Evolutionary conservation across 2,888 invertebrate genomes (phyloP).

Genomic region (Drosophila prostipennis): DNA sequence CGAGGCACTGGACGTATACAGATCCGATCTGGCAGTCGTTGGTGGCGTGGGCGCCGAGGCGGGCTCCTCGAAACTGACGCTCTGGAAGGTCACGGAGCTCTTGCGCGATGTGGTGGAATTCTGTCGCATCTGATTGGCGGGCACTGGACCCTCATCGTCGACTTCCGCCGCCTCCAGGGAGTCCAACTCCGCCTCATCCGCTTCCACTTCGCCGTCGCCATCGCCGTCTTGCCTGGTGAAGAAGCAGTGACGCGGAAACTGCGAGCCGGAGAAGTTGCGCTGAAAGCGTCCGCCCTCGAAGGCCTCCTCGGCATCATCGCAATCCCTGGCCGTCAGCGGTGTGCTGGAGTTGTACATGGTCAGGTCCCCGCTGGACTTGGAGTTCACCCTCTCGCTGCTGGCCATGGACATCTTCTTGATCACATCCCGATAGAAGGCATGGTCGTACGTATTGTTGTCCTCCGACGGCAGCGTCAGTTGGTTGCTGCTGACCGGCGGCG

Average conservation of each 20-base stretch:
- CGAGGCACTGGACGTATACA: constrained; percentile 64
- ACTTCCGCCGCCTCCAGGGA: constrained; percentile 74
- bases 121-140: constrained; percentile 48
- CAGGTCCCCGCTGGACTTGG: constrained; percentile 83
- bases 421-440: constrained; percentile 82
- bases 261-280: constrained; percentile 83
- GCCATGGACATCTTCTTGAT: constrained; percentile 76
- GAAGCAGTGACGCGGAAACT: constrained; percentile 83
- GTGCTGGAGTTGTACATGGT: constrained; percentile 82
- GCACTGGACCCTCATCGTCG: constrained; percentile 3
- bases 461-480: constrained; percentile 8
- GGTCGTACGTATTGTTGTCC: constrained; percentile 83
- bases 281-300: constrained; percentile 70
- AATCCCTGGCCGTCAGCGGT: constrained; percentile 52
- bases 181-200: constrained; percentile 39
- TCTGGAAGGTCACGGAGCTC: constrained; percentile 83
- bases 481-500: constrained; percentile 16
- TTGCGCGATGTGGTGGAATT: constrained; percentile 80
- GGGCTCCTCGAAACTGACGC: constrained; percentile 26
- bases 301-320: constrained; percentile 38
- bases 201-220: constrained; percentile 41
- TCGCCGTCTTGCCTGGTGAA: constrained; percentile 74
- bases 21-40: constrained; percentile 23
- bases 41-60: constrained; percentile 1
- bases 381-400: constrained; percentile 80